Evolutionary conservation across 2,113 vertebrate species (phyloP), one percentile per base, ranked within the genome.

Genomic region (Columbina picui): DNA sequence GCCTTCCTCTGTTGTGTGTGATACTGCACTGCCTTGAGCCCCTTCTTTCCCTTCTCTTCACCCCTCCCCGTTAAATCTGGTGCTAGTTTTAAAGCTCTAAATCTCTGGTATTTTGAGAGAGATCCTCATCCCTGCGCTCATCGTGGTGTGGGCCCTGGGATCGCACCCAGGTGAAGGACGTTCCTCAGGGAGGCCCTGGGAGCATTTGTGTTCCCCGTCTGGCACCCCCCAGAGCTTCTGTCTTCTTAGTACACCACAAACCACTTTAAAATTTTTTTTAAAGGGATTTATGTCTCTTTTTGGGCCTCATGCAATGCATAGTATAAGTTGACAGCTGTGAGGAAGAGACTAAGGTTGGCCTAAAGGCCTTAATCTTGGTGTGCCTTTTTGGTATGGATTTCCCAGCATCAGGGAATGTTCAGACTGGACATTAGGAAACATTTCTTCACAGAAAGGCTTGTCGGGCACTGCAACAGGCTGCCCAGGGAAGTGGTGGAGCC

Each of bases 131-230:
- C 60, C 47, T 0, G 0, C 0, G 2, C 25, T 38, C 27, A 2
- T 47, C 0, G 0, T 14, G 1, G 1, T 29, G 26, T 32, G 38
- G 59, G 45, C 14, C 23, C 38, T 4, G 8, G 13, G 27, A 63
- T 5, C 0, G 3, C 36, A 71, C 26, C 3, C 0, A 0, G 17
- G 27, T 43, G 32, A 29, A 55, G 43, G 55, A 39, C 4, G 1
- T 77, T 77, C 30, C 26, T 23, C 26, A 29, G 22, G 57, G 38
- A 50, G 26, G 25, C 27, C 7, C 1, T 71, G 59, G 84, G 68
- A 47, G 43, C 22, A 43, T 70, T 50, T 20, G 10, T 67, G 69
- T 69, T 89, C 23, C 18, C 11, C 34, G 80, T 88, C 52, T 50
- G 52, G 52, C 74, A 75, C 18, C 57, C 26, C 14, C 12, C 32